A percentile compares a stretch with the other conserved stretches of the same genome.
These are phyloP conservation scores for Cyprinodon diabolis DNA, from an alignment of 2,797 vertebrate genomes.

Conservation along the genomic window DNA sequence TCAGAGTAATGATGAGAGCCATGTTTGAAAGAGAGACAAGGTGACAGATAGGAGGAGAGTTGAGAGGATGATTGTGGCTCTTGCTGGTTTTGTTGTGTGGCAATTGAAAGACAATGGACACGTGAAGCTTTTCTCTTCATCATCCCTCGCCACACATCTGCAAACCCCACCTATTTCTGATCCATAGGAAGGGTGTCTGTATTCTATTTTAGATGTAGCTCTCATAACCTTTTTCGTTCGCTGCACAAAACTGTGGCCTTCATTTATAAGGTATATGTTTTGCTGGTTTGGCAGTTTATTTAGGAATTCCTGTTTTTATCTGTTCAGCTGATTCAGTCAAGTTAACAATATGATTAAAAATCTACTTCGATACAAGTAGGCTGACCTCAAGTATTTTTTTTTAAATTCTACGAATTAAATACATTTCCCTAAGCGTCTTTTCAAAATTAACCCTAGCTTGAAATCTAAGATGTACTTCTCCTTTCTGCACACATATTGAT, in stretches of 20 bases:
- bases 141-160: constrained; percentile 4
- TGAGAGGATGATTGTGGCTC: constrained; percentile 44
- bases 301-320: constrained; percentile 34
- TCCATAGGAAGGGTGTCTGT: constrained; percentile 46
- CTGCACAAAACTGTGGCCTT: constrained; percentile 8
- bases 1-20: constrained; percentile 61
- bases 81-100: constrained; percentile 51
- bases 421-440: constrained; percentile 26
- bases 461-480: constrained; percentile 47
- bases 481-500: constrained; percentile 32
- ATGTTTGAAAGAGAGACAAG: constrained; percentile 44
- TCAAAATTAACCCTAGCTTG: constrained; percentile 20
- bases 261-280: constrained; percentile 14
- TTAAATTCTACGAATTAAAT: constrained; percentile 59
- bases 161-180: constrained; percentile 25
- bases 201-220: constrained; percentile 59
- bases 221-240: constrained; percentile 39
- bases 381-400: constrained; percentile 17
- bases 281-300: constrained; percentile 26
- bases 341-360: constrained; percentile 45
- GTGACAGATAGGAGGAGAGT: constrained; percentile 35
- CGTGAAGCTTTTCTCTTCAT: constrained; percentile 30
- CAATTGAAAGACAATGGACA: constrained; percentile 50
- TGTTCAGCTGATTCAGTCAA: constrained; percentile 33
- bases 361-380: constrained; percentile 14